These are phyloP conservation scores for Gephyroberyx darwinii DNA, from an alignment of 2,797 vertebrate species.

Conservation along the genomic window DNA sequence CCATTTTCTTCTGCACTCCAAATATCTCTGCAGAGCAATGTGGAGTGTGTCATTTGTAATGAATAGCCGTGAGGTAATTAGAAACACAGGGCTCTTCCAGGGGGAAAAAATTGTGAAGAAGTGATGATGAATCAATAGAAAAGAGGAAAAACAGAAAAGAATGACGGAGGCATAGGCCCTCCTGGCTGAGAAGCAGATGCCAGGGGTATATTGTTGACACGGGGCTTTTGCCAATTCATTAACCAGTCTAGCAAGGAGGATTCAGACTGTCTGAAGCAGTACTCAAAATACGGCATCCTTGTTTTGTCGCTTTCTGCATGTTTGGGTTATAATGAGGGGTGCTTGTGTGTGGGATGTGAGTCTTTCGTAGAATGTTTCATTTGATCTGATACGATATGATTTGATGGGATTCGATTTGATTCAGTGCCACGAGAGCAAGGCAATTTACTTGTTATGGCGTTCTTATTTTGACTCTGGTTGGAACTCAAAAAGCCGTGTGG, in stretches of 20 bases:
- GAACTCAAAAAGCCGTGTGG: too few relatives aligned
- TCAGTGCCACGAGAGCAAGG: too few relatives aligned
- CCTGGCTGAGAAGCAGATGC: conserved; percentile 75
- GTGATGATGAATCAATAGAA: conserved; percentile 73
- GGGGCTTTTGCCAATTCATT: conserved; percentile 73
- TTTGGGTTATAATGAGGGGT: conserved; percentile 48
- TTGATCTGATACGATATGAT: too few relatives aligned
- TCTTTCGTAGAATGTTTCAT: conserved; percentile 7
- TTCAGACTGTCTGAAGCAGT: conserved; percentile 61
- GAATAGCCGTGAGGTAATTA: conserved; percentile 82
- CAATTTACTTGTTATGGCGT: too few relatives aligned
- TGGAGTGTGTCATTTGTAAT: conserved; percentile 76
- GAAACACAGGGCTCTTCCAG: conserved; percentile 75
- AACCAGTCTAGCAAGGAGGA: conserved; percentile 61
- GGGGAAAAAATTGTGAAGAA: conserved; percentile 74
- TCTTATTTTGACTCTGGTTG: too few relatives aligned
- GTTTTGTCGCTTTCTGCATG: conserved; percentile 58
- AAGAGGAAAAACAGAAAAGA: conserved; percentile 17
- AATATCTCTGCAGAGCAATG: conserved; percentile 67
- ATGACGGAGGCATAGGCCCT: conserved; percentile 49
- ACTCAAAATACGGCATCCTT: conserved; percentile 57
- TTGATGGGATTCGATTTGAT: too few relatives aligned
- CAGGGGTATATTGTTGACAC: conserved; percentile 62
- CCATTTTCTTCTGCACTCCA: conserved; percentile 66
- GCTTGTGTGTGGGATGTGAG: conserved; percentile 24